Evolutionary conservation across 2,113 vertebrate species (phyloP), one percentile per base, ranked within the genome.

Genomic region (Typhlomys cinereus): DNA sequence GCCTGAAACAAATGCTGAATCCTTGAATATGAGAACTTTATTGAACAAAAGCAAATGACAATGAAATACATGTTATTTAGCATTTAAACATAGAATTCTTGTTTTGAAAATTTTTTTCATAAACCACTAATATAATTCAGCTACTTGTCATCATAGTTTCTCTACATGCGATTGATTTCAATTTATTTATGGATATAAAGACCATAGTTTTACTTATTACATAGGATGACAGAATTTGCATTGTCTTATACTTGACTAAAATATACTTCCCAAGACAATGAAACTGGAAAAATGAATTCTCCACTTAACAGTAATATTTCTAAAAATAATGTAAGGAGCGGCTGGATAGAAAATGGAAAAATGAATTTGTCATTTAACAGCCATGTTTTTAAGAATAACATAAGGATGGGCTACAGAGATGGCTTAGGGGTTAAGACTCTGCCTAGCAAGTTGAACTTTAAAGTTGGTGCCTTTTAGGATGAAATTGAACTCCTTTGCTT

Each of bases 1-100:
- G 76, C 64, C 48, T 79, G 12, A 70, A 90, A 84, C 57, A 91
- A 83, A 69, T 71, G 12, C 36, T 61, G 41, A 36, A 54, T 76
- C 70, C 18, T 48, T 86, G 54, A 91, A 62, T 92, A 31, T 83
- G 69, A 90, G 46, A 81, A 64, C 3, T 93, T 48, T 79, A 70
- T 90, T 90, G 25, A 66, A 92, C 78, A 31, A 86, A 94, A 84
- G 27, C n/a, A 86, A 50, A 57, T 50, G 11, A 70, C 59, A 7
- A 71, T 57, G 62, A 91, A 87, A 69, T 25, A 18, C 62, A 48
- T 23, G 7, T 10, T 70, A 50, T 80, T 90, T 36, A 76, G 44
- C 44, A 83, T 61, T n/a, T 75, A 70, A 82, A 52, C 59, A 1
- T 61, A 85, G 84, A 90, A 74, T 2, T 4, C 18, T 88, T n/a